phyloP scores from a whole-genome alignment of 2,797 vertebrate species.

The Caiman crocodilus region DNA sequence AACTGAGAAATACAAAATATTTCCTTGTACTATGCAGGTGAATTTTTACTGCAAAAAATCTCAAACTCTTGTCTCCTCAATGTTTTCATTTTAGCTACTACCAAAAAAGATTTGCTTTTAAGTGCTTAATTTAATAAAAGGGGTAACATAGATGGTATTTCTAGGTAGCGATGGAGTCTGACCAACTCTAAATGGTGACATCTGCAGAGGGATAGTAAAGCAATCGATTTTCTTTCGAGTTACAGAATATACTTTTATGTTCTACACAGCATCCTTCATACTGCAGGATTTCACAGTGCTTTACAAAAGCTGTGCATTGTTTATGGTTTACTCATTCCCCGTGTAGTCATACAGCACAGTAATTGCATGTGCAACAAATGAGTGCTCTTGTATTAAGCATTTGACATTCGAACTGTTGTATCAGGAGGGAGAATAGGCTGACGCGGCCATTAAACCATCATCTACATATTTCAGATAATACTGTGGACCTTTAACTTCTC shows the following conservation, averaged over 20 bases:
- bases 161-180: constrained; percentile 59
- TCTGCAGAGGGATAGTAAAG: background rate
- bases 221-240: background rate
- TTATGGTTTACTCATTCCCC: accelerated
- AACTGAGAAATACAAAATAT: background rate
- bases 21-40: background rate
- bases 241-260: background rate
- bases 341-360: background rate
- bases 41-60: accelerated
- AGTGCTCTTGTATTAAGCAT: background rate
- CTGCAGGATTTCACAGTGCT: background rate
- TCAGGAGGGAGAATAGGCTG: background rate
- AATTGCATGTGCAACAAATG: background rate
- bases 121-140: constrained; percentile 66
- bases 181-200: constrained; percentile 8
- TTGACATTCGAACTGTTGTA: accelerated
- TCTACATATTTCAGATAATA: background rate
- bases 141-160: constrained; percentile 47
- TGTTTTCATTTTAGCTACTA: background rate
- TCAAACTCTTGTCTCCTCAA: background rate
- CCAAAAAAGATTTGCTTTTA: constrained; percentile 48
- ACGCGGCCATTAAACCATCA: background rate
- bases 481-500: background rate
- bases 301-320: background rate
- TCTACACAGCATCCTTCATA: background rate